phyloP scores from a whole-genome alignment of 1,140 invertebrate species.

The Lepidurus couesii region DNA sequence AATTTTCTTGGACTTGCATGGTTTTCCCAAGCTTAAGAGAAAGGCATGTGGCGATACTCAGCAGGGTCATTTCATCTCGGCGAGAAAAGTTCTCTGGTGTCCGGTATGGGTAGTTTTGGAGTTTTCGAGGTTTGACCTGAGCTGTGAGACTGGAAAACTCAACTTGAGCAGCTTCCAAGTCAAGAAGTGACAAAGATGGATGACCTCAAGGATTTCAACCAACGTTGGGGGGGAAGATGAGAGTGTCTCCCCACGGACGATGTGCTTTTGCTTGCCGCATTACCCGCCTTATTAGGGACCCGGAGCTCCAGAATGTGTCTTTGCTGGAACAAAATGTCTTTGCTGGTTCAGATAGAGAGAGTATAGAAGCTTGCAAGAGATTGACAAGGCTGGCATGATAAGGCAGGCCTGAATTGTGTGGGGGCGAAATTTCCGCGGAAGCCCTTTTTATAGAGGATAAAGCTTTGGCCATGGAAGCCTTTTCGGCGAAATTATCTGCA shows the following conservation, averaged over 20 bases:
- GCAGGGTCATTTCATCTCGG: too few relatives aligned
- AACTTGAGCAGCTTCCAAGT: not conserved
- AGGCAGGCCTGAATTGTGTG: not conserved
- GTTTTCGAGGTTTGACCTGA: not conserved
- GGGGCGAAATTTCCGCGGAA: not conserved
- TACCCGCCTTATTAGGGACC: not conserved
- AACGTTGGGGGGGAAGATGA: not conserved
- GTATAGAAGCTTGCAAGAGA: not conserved
- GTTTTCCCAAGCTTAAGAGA: too few relatives aligned
- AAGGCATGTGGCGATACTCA: too few relatives aligned
- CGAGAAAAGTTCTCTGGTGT: not conserved
- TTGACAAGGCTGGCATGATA: constrained; percentile 6
- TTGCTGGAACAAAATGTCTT: not conserved
- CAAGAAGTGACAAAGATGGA: constrained; percentile 13
- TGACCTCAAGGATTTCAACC: not conserved
- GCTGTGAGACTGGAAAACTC: not conserved
- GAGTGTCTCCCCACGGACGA: not conserved
- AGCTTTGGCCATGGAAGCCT: not conserved
- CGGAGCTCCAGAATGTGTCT: not conserved
- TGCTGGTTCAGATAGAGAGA: not conserved
- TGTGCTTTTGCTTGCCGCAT: not conserved
- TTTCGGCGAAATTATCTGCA: constrained; percentile 13
- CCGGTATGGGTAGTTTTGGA: not conserved
- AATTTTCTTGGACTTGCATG: too few relatives aligned
- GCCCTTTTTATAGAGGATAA: not conserved